A percentile compares a stretch with the other conserved stretches of the same genome.
Conservation (phyloP, 2,888 invertebrate genomes). For the Notodonta dromedarius region DNA sequence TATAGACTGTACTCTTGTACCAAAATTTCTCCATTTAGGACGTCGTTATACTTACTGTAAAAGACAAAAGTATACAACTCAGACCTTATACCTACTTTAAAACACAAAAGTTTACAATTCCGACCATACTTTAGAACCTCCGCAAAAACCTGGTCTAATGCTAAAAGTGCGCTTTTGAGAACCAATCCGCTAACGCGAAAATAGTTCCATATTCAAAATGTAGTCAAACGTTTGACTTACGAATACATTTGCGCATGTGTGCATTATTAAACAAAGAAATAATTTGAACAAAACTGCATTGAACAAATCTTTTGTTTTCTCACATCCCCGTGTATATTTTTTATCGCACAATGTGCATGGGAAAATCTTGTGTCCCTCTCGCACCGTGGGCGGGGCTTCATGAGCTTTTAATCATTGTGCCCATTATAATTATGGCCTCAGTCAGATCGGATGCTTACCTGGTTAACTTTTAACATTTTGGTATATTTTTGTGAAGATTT, state of each 20-base stretch:
- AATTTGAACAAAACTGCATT: constrained; percentile 12
- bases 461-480: constrained; percentile 24
- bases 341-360: constrained; percentile 28
- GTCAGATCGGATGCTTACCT: constrained; percentile 26
- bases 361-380: constrained; percentile 38
- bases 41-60: no score
- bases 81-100: no score
- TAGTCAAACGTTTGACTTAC: no score
- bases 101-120: no score
- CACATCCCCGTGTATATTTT: constrained; percentile 19
- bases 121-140: no score
- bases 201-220: no score
- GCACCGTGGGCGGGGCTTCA: constrained; percentile 42
- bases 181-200: no score
- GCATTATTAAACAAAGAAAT: neutral
- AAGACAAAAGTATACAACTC: no score
- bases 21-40: no score
- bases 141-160: no score
- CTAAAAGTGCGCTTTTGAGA: no score
- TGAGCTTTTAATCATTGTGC: constrained; percentile 45
- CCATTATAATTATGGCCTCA: constrained; percentile 44
- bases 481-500: neutral
- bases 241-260: neutral
- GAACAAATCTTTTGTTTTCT: constrained; percentile 6
- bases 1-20: no score